phyloP scores from a whole-genome alignment of 2,797 vertebrate genomes.

The Etheostoma perlongum region DNA sequence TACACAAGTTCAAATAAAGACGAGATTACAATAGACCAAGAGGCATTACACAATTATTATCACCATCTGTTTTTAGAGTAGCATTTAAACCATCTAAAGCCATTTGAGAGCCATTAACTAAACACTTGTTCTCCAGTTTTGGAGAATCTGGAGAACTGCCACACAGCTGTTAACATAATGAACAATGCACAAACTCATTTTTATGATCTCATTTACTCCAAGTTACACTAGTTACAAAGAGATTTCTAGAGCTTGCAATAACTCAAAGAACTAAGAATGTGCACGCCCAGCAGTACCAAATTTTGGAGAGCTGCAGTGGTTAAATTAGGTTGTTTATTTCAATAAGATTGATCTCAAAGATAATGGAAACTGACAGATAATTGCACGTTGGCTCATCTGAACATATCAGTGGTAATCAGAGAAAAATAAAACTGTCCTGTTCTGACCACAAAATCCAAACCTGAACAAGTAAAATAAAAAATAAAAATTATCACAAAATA shows the following conservation, averaged over 20 bases:
- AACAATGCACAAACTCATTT: slow-evolving; percentile 31
- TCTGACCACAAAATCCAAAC: slow-evolving; percentile 8
- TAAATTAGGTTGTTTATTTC: slow-evolving; percentile 48
- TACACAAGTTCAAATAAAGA: slow-evolving; percentile 1
- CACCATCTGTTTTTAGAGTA: slow-evolving; percentile 51
- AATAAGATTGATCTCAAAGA: slow-evolving; percentile 51
- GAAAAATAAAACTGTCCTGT: slow-evolving; percentile 27
- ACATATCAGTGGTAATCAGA: slow-evolving; percentile 49
- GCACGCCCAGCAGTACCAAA: not conserved
- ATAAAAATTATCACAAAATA: too few relatives aligned
- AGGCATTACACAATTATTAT: slow-evolving; percentile 23
- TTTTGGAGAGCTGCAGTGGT: not conserved
- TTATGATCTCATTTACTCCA: slow-evolving; percentile 8
- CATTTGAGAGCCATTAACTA: slow-evolving; percentile 44
- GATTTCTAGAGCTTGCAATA: not conserved
- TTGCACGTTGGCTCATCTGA: slow-evolving; percentile 35
- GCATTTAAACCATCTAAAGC: slow-evolving; percentile 36
- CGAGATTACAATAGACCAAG: not conserved
- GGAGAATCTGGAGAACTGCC: slow-evolving; percentile 30
- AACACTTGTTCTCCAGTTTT: slow-evolving; percentile 40
- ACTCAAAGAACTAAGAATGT: not conserved
- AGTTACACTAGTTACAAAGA: not conserved
- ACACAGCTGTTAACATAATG: slow-evolving; percentile 43
- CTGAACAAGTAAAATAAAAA: too few relatives aligned
- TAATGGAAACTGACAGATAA: slow-evolving; percentile 60